Percentiles rank a stretch among this genome's conserved stretches.
Evolutionary conservation across 1,140 invertebrate species (phyloP).

Genomic region (Zaprionus inermis): DNA sequence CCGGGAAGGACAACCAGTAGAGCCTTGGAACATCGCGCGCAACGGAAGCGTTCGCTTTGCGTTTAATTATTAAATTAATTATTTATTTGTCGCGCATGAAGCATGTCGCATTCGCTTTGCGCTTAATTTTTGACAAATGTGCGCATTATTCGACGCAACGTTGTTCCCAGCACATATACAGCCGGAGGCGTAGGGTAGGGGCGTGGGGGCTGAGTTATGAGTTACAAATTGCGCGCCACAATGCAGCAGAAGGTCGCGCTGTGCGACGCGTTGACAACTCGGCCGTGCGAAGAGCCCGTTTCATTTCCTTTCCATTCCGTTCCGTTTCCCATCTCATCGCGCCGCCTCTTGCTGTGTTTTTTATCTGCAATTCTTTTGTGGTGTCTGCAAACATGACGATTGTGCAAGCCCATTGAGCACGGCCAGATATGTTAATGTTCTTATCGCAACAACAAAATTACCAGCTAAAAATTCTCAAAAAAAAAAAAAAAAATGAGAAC

Average conservation of each 20-base stretch:
- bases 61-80: conserved; percentile 48
- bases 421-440: conserved; percentile 18
- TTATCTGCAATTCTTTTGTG: conserved; percentile 47
- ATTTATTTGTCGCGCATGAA: conserved; percentile 49
- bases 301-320: conserved; percentile 2
- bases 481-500: conserved; percentile 11
- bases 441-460: conserved; percentile 18
- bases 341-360: conserved; percentile 1
- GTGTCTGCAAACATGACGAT: conserved; percentile 48
- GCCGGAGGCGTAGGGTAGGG: neutral
- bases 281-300: conserved; percentile 35
- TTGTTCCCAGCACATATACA: neutral
- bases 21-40: conserved; percentile 7
- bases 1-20: conserved; percentile 51
- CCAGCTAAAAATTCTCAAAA: conserved; percentile 16
- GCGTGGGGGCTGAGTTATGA: conserved; percentile 48
- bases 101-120: conserved; percentile 33
- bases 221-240: conserved; percentile 67
- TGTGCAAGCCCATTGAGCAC: conserved; percentile 56
- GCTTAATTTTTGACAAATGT: conserved; percentile 68
- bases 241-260: conserved; percentile 61
- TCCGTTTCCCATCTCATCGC: neutral
- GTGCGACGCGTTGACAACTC: conserved; percentile 45
- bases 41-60: conserved; percentile 21
- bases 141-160: conserved; percentile 54